Base-by-base conservation (phyloP, 2,113 vertebrate species). In the Actenoides lindsayi region DNA sequence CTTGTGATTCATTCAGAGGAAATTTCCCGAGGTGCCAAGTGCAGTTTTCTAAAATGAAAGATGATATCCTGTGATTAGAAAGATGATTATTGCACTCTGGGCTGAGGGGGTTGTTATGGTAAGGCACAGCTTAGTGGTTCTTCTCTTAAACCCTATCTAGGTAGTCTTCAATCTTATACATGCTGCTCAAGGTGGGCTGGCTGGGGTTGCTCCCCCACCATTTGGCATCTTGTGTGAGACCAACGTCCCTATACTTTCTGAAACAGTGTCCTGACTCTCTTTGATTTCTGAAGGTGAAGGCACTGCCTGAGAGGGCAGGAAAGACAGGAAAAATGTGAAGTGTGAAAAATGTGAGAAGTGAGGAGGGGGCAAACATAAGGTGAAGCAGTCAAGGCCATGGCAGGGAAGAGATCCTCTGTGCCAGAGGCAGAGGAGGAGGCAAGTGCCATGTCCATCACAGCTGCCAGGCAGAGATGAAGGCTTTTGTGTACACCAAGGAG, bases 1-100 rank as follows among this genome's bases (percentile, higher is more conserved):
- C 84, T 93, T 80, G 63, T 67, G 67, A 90, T 88, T 77, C 74
- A 63, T 76, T 86, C 70, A 33, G 70, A 60, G 8, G 74, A 96
- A 80, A 94, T 89, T 91, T 96, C 69, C 81, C 0, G 6, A 95
- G 87, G 78, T 95, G 85, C 68, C 1, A 6, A 78, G 35, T 88
- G 80, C 54, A 46, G 54, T 80, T 91, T 86, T n/a, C 90, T 88
- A 57, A 87, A 93, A 80, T 91, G 92, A 87, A 93, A 86, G 87
- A 88, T 91, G 63, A 83, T 88, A 83, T 69, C 78, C 37, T 76
- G 23, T 4, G 31, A 85, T 93, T 90, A 85, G 41, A 28, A 68
- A 84, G 51, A 93, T 80, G 33, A 78, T 94, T 87, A 87, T 17
- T 71, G 62, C 63, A 53, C 67, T 85, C 53, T 44, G 73, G 27